phyloP scores from a whole-genome alignment of 2,797 vertebrate genomes.

The Champsocephalus gunnari region DNA sequence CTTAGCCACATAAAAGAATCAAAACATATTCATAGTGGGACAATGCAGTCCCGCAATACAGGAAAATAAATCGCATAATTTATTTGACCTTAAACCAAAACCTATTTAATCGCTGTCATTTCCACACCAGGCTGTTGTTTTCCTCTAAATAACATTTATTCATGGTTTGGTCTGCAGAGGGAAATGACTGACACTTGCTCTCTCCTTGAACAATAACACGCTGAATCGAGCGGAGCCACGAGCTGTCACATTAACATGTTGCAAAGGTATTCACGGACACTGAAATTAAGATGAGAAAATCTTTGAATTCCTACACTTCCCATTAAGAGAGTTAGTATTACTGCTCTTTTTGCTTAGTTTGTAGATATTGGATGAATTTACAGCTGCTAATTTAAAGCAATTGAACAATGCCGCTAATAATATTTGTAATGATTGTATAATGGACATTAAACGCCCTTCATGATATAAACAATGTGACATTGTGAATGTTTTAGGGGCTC shows the following conservation, averaged over 20 bases:
- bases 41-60: conserved; percentile 15
- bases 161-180: conserved; percentile 60
- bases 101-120: conserved; percentile 66
- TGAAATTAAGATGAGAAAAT: conserved; percentile 41
- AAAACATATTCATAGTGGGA: conserved; percentile 39
- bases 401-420: conserved; percentile 33
- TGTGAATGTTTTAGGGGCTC: conserved; percentile 8
- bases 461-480: conserved; percentile 17
- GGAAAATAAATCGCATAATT: conserved; percentile 39
- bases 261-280: conserved; percentile 44
- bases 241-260: conserved; percentile 75
- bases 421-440: conserved; percentile 21
- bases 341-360: conserved; percentile 5
- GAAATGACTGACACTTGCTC: conserved; percentile 74
- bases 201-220: conserved; percentile 68
- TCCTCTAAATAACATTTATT: conserved; percentile 72
- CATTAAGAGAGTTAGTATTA: conserved; percentile 4
- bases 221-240: conserved; percentile 65
- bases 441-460: conserved; percentile 39
- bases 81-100: conserved; percentile 55
- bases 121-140: conserved; percentile 51
- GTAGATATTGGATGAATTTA: conserved; percentile 12
- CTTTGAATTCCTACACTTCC: conserved; percentile 41
- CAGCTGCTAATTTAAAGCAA: conserved; percentile 1
- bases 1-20: conserved; percentile 18